Base-by-base conservation (phyloP, 2,888 invertebrate genomes). In the Xylota sylvarum region DNA sequence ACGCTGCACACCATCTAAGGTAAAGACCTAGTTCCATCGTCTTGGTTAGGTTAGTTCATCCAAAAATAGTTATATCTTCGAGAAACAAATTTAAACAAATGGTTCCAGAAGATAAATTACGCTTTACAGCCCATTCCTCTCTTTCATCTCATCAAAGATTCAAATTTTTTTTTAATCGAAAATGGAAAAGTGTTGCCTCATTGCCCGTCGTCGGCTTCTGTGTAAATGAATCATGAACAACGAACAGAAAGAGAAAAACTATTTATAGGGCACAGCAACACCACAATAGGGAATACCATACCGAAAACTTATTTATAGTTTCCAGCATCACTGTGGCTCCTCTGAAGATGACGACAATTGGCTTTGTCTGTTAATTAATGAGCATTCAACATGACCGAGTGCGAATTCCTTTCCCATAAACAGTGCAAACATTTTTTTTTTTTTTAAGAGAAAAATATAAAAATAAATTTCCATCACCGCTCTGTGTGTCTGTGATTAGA, bases 101-200 rank as follows among this genome's bases (percentile, higher is more conserved):
- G 40, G 52, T 52, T 62, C 30, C 52, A 52, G n/a, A 37, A 43
- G 27, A 65, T 76, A 27, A 65, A 65, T 65, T 19, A 17, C 46
- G 5, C 43, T 46, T 52, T 30, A 23, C 52, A 17, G 55, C 50
- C 30, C 43, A 32, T 64, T 19, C 65, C 55, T 43, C 32, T 14
- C 56, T 70, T 62, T 43, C 62, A 70, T 78, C 77, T 67, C 60
- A 46, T 74, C 43, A 43, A 60, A 60, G 55, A 37, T 74, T 73
- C 17, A 32, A 74, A 23, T 19, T 52, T 17, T 23, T 40, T n/a
- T 32, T 37, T 43, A 74, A 55, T 64, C 43, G 69, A 43, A 70
- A 70, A 58, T 7, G 12, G 56, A 46, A 70, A 56, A 48, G 40
- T 32, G 50, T 27, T 62, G 73, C 50, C 62, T 62, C 73, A 73